Conservation (phyloP, 2,888 invertebrate genomes). For the Pyrochroa serraticornis region DNA sequence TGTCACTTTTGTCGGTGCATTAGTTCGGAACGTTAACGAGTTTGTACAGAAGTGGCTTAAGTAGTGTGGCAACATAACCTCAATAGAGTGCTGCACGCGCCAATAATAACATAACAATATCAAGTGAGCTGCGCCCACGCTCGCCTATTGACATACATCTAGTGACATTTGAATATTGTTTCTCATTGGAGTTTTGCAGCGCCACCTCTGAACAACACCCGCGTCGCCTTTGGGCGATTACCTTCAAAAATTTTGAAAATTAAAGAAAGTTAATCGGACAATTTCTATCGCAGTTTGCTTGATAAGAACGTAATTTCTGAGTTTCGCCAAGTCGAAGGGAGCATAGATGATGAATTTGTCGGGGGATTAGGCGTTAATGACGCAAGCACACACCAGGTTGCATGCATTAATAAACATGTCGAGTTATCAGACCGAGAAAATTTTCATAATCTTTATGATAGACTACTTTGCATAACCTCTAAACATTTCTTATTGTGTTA, state of each 20-base stretch:
- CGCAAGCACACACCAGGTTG: slow-evolving; percentile 14
- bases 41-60: slow-evolving; percentile 10
- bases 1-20: slow-evolving; percentile 10
- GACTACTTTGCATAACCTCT: slow-evolving; percentile 36
- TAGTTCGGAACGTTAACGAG: slow-evolving; percentile 8
- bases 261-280: slow-evolving; percentile 31
- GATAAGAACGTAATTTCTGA: too few species aligned
- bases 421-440: slow-evolving; percentile 42
- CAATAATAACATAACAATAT: slow-evolving; percentile 51
- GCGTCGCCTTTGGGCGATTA: slow-evolving; percentile 18
- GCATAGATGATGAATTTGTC: too few species aligned
- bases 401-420: slow-evolving; percentile 24
- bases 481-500: slow-evolving; percentile 39
- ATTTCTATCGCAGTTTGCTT: slow-evolving; percentile 11
- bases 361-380: slow-evolving; percentile 2
- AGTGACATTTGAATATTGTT: slow-evolving; percentile 46
- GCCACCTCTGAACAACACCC: slow-evolving; percentile 17
- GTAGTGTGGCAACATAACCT: slow-evolving; percentile 45
- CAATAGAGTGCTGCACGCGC: slow-evolving; percentile 47
- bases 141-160: slow-evolving; percentile 48
- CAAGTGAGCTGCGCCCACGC: slow-evolving; percentile 48
- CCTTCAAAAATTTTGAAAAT: slow-evolving; percentile 10
- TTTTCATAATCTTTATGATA: slow-evolving; percentile 41
- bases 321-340: too few species aligned
- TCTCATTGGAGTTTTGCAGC: slow-evolving; percentile 32